Evolutionary conservation across 2,113 vertebrate species (phyloP), one percentile per base, ranked within the genome.

Genomic region (Nothocercus nigrocapillus): DNA sequence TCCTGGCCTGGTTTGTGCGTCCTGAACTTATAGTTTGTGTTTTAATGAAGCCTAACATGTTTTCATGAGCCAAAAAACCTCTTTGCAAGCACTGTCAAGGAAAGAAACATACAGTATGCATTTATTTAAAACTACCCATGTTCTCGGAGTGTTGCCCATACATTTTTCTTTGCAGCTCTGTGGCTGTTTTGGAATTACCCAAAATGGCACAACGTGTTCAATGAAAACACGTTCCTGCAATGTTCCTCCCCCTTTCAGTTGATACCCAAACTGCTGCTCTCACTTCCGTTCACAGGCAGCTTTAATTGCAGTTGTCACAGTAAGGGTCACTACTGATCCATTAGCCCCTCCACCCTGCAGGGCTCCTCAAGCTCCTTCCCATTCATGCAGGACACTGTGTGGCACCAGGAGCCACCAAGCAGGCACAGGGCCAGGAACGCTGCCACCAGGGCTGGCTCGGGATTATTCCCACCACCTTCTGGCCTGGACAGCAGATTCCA

Each of bases 261-360:
- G 74, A 27, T 66, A 64, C 40, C 5, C 0, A 91, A 94, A 66
- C 27, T 34, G 40, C 91, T 89, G 58, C 70, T n/a, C 27, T 73
- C 28, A 7, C 68, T 84, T 86, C 74, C 82, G 85, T 94, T 94
- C 87, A 94, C 89, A 49, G 7, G 11, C 45, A 77, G 68, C 28
- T 85, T 94, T 97, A 94, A 95, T 95, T 93, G 93, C 63, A 45
- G 54, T 77, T 96, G 76, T 82, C 89, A 54, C 59, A 75, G 87
- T 84, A 93, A 80, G 95, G 89, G 87, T 85, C 91, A 54, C 11
- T 74, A 97, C 94, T 58, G 94, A 95, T 94, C 85, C 89, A 89
- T 77, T 94, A 89, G 87, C 70, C 58, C 67, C 82, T 30, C 82
- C 25, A 82, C 67, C 75, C 82, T 62, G 54, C 68, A 89, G 82